A percentile compares a stretch with the other conserved stretches of the same genome.
These are phyloP conservation scores for Muscicapa comitata DNA, from an alignment of 2,797 vertebrate genomes.

Conservation along the genomic window DNA sequence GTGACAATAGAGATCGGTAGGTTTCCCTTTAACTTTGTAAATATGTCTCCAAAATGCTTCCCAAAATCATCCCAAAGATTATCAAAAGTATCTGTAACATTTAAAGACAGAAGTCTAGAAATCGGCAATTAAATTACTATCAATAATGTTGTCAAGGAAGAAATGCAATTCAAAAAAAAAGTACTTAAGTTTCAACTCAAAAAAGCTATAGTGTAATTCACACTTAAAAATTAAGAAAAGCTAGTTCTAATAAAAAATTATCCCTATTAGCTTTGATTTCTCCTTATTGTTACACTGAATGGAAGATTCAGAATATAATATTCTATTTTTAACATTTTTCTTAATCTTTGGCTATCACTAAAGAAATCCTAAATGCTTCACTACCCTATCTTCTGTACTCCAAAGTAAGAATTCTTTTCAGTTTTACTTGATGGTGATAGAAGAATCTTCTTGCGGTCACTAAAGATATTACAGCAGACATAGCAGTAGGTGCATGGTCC, in stretches of 20 bases:
- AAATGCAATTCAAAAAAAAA: not conserved
- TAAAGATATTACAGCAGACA: not conserved
- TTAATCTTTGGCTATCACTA: not conserved
- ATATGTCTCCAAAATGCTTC: constrained; percentile 36
- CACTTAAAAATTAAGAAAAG: not conserved
- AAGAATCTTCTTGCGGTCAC: not conserved
- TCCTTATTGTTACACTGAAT: not conserved
- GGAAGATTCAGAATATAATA: not conserved
- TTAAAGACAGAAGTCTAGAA: not conserved
- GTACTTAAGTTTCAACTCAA: not conserved
- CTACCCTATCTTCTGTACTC: not conserved
- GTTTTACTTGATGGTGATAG: not conserved
- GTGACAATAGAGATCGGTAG: constrained; percentile 22
- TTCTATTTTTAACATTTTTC: not conserved
- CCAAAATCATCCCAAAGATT: constrained; percentile 13
- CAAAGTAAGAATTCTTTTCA: not conserved
- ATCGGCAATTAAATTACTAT: not conserved
- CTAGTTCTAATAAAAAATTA: not conserved
- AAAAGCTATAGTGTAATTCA: not conserved
- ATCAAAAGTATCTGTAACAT: not conserved
- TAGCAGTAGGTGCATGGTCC: not conserved
- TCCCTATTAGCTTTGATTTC: not conserved
- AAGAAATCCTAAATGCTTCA: not conserved
- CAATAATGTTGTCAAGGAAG: not conserved
- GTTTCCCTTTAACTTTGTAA: constrained; percentile 6